phyloP scores from a whole-genome alignment of 2,113 vertebrate genomes.

The Cepphus grylle region DNA sequence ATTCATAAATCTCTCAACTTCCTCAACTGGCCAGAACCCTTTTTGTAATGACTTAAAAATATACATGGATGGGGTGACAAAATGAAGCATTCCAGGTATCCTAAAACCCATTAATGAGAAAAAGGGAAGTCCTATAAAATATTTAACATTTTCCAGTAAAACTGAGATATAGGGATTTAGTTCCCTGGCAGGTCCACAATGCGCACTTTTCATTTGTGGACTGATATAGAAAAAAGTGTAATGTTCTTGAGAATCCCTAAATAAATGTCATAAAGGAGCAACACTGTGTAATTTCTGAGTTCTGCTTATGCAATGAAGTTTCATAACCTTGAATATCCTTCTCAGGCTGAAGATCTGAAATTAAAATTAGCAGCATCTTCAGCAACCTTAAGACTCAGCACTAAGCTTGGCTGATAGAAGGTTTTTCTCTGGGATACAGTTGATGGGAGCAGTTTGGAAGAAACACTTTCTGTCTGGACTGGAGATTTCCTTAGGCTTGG shows the following conservation, averaged over 20 bases:
- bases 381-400: background rate
- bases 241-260: background rate
- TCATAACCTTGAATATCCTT: conserved; percentile 36
- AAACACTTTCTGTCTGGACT: background rate
- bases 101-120: background rate
- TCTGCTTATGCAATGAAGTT: conserved; percentile 33
- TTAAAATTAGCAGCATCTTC: conserved; percentile 19
- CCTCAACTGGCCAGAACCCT: fast-evolving
- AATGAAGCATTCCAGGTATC: background rate
- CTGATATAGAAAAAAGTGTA: background rate
- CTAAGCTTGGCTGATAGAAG: background rate
- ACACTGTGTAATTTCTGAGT: background rate
- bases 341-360: conserved; percentile 37
- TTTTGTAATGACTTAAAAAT: background rate
- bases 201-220: background rate
- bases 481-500: background rate
- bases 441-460: background rate
- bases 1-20: background rate
- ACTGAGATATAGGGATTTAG: background rate
- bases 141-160: background rate
- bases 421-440: background rate
- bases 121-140: background rate
- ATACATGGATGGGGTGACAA: background rate
- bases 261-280: conserved; percentile 1
- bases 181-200: background rate